Evolutionary conservation across 1,140 invertebrate species (phyloP).

Genomic region (Drosophila pseudoobscura): DNA sequence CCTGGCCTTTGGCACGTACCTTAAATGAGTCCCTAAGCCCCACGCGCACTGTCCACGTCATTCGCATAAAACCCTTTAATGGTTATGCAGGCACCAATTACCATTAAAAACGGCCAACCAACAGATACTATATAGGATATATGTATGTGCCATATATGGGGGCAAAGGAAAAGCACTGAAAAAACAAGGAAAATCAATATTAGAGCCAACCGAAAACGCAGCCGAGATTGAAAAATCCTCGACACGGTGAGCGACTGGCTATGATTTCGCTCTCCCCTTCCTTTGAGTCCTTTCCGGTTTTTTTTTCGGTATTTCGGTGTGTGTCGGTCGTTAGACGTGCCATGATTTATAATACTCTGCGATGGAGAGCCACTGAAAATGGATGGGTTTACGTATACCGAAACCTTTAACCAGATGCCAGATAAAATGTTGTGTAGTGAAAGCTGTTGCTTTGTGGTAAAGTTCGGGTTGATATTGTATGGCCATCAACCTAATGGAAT

Average conservation of each 20-base stretch:
- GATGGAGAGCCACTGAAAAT: not conserved
- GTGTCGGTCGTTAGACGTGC: constrained; percentile 30
- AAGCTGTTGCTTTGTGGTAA: not conserved
- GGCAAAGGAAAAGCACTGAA: not conserved
- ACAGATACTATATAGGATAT: constrained; percentile 16
- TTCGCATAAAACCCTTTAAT: constrained; percentile 65
- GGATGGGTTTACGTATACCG: not conserved
- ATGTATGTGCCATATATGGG: not conserved
- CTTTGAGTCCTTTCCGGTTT: not conserved
- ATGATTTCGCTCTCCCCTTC: constrained; percentile 21
- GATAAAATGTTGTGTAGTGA: not conserved
- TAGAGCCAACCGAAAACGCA: constrained; percentile 23
- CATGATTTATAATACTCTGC: constrained; percentile 41
- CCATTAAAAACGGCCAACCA: constrained; percentile 49
- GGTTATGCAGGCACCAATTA: constrained; percentile 53
- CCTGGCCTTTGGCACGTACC: constrained; percentile 26
- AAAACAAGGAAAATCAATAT: constrained; percentile 63
- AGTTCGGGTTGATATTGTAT: too few relatives aligned
- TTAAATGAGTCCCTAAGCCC: constrained; percentile 21
- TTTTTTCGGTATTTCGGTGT: not conserved
- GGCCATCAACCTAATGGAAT: too few relatives aligned
- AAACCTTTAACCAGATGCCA: too few relatives aligned
- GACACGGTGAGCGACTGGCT: constrained; percentile 32
- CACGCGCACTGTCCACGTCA: constrained; percentile 38
- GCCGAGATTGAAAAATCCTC: constrained; percentile 47